Conservation (phyloP, 2,888 invertebrate genomes). For the Agrilus biguttatus region DNA sequence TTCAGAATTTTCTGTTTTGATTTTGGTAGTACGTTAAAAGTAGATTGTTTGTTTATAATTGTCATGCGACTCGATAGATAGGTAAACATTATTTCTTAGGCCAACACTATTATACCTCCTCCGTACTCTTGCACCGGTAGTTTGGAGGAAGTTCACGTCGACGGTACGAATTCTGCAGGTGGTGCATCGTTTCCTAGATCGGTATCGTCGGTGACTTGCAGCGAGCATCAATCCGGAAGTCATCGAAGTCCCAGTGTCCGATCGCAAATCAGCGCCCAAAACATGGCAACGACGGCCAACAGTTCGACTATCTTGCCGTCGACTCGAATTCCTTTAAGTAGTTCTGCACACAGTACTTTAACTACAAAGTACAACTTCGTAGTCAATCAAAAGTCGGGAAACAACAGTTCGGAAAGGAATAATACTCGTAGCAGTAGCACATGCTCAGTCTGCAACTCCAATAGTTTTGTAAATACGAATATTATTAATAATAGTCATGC, state of each 20-base stretch:
- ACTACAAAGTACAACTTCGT: conserved; percentile 5
- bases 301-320: conserved; percentile 12
- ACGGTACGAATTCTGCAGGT: conserved; percentile 16
- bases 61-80: not conserved
- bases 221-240: conserved; percentile 16
- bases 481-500: too few relatives aligned
- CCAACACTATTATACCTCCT: conserved; percentile 69
- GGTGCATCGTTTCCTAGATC: conserved; percentile 37
- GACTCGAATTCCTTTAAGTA: conserved; percentile 8
- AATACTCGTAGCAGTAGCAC: too few relatives aligned
- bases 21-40: too few relatives aligned
- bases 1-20: too few relatives aligned
- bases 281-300: conserved; percentile 4
- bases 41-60: too few relatives aligned
- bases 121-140: conserved; percentile 71
- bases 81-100: conserved; percentile 34
- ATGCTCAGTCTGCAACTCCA: too few relatives aligned
- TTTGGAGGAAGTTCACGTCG: conserved; percentile 45
- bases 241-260: conserved; percentile 23
- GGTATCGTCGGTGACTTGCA: conserved; percentile 42
- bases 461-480: too few relatives aligned
- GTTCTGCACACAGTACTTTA: conserved; percentile 3
- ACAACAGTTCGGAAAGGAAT: too few relatives aligned
- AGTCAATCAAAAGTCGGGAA: conserved; percentile 2
- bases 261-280: conserved; percentile 14